phyloP scores from a whole-genome alignment of 2,113 vertebrate species.

The Burhinus bistriatus region DNA sequence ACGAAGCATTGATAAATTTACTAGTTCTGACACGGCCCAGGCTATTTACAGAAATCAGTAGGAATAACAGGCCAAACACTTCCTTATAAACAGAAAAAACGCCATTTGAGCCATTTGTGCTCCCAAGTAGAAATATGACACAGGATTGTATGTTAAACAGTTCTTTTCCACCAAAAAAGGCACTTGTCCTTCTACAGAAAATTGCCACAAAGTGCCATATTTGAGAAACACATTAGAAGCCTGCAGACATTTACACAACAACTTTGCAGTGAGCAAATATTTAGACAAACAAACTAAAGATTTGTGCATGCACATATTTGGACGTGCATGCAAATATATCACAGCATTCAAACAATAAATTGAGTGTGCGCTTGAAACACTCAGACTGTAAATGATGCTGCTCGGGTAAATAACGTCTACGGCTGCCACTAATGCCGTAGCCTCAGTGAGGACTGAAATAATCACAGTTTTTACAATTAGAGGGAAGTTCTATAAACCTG shows the following conservation, averaged over 20 bases:
- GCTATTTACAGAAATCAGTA: not conserved
- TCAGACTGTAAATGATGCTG: not conserved
- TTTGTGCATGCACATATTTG: not conserved
- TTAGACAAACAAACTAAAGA: not conserved
- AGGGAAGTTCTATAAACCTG: not conserved
- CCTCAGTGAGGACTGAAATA: not conserved
- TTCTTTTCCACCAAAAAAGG: not conserved
- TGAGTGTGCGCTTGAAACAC: not conserved
- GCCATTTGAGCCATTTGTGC: not conserved
- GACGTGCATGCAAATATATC: not conserved
- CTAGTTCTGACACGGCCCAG: not conserved
- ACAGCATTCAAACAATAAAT: not conserved
- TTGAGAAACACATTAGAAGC: not conserved
- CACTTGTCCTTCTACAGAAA: not conserved
- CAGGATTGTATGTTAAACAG: not conserved
- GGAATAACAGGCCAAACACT: not conserved
- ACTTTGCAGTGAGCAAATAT: not conserved
- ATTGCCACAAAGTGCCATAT: not conserved
- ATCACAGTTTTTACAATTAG: not conserved
- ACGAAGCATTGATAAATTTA: not conserved
- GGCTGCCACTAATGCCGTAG: not conserved
- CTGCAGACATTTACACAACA: not conserved
- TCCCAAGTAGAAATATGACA: not conserved
- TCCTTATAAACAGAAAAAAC: not conserved
- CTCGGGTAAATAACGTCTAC: accelerated